Base-by-base conservation (phyloP, 1,140 invertebrate genomes). In the Solenopsis invicta region DNA sequence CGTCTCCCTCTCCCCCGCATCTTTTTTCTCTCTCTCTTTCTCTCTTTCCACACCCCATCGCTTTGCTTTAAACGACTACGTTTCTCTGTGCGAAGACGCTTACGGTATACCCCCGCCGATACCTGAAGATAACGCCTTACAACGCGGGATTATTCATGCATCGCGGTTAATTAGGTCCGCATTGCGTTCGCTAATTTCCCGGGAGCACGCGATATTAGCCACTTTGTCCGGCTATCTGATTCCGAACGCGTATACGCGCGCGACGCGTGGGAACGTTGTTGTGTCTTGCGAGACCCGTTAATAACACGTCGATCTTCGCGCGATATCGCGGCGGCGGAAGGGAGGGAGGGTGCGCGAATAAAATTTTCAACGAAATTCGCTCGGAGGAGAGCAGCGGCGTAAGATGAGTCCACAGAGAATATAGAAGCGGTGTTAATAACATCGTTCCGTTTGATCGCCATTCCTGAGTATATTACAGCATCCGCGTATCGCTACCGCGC, bases 381-480 rank as follows among this genome's bases (percentile, higher is more conserved):
- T 13, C 18, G 45, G 24, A 48, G 45, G 18, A 24, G 54, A 74
- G 13, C 16, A 24, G 21, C 61, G 54, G n/a, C 9, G 56, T 72
- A 72, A 82, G 69, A 82, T 59, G 64, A 82, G 37, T 72, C 78
- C 50, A 48, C 45, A 48, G 78, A 71, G 66, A 82, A 72, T 72
- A 82, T 74, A 48, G 52, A 74, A 82, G 52, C 41, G 37, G 54
- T 61, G 80, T 84, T 84, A 84, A 72, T 82, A 82, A 82, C 80
- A n/a, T 84, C 80, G 67, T 82, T 82, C 67, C 54, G 41, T 84
- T 84, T 84, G 85, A 78, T 81, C 76, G 87, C 64, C 76, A 87
- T 91, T 91, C n/a, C 74, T 69, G 86, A 71, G 48, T 8, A 24
- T 16, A 12, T 48, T 10, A 78, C 61, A 48, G 13, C 37, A 34